These are phyloP conservation scores for Etheostoma spectabile DNA, from an alignment of 2,113 vertebrate genomes.

Conservation along the genomic window DNA sequence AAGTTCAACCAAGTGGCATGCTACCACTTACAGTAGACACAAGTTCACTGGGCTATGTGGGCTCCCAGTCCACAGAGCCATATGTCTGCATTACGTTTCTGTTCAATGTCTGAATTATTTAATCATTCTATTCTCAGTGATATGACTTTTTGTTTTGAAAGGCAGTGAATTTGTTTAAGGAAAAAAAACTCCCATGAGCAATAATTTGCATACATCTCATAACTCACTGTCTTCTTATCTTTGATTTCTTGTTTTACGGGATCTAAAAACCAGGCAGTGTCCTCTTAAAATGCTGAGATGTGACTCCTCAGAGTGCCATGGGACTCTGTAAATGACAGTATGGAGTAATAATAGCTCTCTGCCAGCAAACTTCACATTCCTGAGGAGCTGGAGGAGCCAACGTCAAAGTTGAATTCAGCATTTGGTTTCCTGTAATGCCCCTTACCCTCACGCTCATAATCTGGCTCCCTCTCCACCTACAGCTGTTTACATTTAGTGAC, in stretches of 20 bases:
- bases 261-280: conserved; percentile 50
- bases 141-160: conserved; percentile 41
- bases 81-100: conserved; percentile 1
- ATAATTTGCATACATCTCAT: conserved; percentile 64
- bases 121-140: conserved; percentile 29
- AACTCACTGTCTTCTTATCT: conserved; percentile 47
- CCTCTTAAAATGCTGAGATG: conserved; percentile 66
- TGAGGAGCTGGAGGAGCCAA: background rate
- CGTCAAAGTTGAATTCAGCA: conserved; percentile 23
- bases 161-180: conserved; percentile 45
- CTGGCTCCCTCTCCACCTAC: background rate
- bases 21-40: too few relatives aligned
- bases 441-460: background rate
- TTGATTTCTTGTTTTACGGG: conserved; percentile 60
- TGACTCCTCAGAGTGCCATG: conserved; percentile 55
- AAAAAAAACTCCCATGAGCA: conserved; percentile 52
- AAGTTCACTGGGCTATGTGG: background rate
- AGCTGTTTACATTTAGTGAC: conserved; percentile 6
- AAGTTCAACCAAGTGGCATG: background rate
- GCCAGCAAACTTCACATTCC: conserved; percentile 37
- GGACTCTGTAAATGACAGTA: conserved; percentile 47
- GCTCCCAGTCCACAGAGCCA: conserved; percentile 2
- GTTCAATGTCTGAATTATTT: conserved; percentile 23
- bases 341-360: conserved; percentile 70
- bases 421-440: conserved; percentile 47